Conservation (phyloP, 1,140 invertebrate genomes). For the Hycleus cichorii region DNA sequence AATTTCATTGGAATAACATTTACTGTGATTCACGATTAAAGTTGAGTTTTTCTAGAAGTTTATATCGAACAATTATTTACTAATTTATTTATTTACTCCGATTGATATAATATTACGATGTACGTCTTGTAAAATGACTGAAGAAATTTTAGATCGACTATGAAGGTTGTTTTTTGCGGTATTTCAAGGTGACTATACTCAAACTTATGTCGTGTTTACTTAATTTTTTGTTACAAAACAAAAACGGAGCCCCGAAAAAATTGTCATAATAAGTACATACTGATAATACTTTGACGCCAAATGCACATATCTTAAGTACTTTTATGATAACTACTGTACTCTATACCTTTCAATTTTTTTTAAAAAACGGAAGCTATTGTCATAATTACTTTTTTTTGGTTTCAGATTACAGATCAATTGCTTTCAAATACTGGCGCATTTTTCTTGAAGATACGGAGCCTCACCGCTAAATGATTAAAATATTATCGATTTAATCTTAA, state of each 20-base stretch:
- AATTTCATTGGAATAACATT: no score
- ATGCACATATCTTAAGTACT: no score
- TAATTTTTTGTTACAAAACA: no score
- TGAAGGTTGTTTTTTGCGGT: not conserved
- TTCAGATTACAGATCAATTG: conserved; percentile 37
- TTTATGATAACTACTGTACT: not conserved
- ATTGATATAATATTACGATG: not conserved
- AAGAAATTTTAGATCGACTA: no score
- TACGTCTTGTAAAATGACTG: no score
- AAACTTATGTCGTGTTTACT: no score
- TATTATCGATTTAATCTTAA: no score
- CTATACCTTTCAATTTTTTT: no score
- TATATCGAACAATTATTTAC: not conserved
- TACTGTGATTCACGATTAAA: no score
- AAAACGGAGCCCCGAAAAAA: no score
- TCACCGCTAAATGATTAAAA: conserved; percentile 6
- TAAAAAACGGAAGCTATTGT: no score
- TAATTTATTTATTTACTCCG: not conserved
- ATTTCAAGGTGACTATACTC: not conserved
- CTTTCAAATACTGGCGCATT: conserved; percentile 58
- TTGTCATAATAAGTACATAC: not conserved
- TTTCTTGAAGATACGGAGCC: conserved; percentile 39
- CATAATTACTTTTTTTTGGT: not conserved
- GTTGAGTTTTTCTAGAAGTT: not conserved
- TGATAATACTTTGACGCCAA: not conserved